Evolutionary conservation across 2,797 vertebrate genomes (phyloP).

Genomic region (Falco biarmicus): DNA sequence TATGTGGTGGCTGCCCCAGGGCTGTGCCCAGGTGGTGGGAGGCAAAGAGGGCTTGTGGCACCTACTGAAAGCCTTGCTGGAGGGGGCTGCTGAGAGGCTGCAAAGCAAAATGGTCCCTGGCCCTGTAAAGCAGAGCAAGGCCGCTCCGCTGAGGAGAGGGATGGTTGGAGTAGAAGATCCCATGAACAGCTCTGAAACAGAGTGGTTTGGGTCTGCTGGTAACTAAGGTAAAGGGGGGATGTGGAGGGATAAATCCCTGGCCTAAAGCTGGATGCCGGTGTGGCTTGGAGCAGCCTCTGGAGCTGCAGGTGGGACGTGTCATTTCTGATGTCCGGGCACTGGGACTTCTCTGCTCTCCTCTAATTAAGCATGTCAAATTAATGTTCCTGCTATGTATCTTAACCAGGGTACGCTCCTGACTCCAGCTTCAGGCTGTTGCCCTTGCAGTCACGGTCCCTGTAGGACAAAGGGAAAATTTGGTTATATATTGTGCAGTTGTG

Average conservation of each 20-base stretch:
- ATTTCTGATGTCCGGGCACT: neutral
- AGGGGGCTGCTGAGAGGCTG: neutral
- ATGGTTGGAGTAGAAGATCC: neutral
- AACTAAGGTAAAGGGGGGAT: neutral
- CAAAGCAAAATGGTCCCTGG: neutral
- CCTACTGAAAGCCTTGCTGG: neutral
- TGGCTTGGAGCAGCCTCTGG: neutral
- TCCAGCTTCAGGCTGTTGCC: neutral
- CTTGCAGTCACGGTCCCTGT: neutral
- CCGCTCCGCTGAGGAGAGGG: too few relatives aligned
- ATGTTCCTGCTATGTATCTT: rapidly evolving
- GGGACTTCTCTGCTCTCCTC: neutral
- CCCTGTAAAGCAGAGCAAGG: neutral
- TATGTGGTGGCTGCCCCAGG: neutral
- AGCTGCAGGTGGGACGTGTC: neutral
- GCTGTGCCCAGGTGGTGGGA: neutral
- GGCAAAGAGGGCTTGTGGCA: rapidly evolving
- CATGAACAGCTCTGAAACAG: neutral
- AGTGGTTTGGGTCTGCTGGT: neutral
- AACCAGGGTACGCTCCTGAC: rapidly evolving
- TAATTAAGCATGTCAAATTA: neutral
- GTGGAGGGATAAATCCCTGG: neutral
- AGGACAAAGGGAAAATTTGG: neutral
- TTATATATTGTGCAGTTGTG: neutral
- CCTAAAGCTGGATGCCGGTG: neutral